Base-by-base conservation (phyloP, 2,113 vertebrate species). In the Burhinus bistriatus region DNA sequence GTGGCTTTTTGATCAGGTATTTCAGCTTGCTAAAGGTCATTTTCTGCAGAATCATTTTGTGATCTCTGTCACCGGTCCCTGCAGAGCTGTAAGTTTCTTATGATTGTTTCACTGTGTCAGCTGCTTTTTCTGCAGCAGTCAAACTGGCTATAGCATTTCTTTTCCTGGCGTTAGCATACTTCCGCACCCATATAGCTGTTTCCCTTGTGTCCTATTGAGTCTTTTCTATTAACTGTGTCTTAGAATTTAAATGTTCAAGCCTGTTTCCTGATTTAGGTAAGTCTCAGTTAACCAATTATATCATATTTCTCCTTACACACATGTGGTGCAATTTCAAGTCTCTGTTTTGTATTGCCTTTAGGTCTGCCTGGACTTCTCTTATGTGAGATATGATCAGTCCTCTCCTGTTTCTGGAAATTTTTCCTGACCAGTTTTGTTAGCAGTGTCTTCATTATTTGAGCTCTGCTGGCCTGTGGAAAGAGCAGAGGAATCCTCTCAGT, bases 171-270 rank as follows among this genome's bases (percentile, higher is more conserved):
- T 95, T 87, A 96, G 55, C 45, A 29, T 70, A 75, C 58, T 92
- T 96, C 93, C 8, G 9, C 95, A 96, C 96, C 97, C 94, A 80
- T 96, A 93, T 89, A 95, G 93, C 97, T 83, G 59, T 90, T 98
- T 95, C 96, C 96, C 97, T 83, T 83, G 92, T 98, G 94, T 96
- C 97, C 93, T 95, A 71, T 98, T 97, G 94, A 97, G 94, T 55
- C 94, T 98, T 98, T 98, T 98, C 97, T 97, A 97, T 97, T 97
- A 98, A 97, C 96, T 59, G 15, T 84, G 95, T 69, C 93, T 96
- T 96, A 95, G 97, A 96, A 97, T 98, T 98, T 98, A 98, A 98
- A 98, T 98, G 97, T 96, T 89, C 81, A 95, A 96, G 96, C 65
- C 98, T 98, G 98, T 98, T 98, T 98, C 98, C 97, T 98, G 92